phyloP scores from a whole-genome alignment of 2,888 invertebrate species.

The Penaeus monodon region DNA sequence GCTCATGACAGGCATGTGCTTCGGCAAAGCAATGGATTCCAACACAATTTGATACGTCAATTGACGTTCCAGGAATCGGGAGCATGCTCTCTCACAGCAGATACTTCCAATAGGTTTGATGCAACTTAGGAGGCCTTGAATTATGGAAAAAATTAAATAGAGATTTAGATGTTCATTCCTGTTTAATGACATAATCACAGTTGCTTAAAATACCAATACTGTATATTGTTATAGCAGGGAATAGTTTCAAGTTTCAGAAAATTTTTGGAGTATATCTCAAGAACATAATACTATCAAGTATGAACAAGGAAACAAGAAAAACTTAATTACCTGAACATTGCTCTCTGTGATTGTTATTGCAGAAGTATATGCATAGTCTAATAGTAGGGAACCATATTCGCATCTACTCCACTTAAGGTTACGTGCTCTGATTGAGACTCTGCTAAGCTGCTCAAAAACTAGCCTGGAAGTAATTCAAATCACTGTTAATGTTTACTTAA shows the following conservation, averaged over 20 bases:
- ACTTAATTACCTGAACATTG: conserved; percentile 69
- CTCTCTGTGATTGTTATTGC: conserved; percentile 69
- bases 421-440: conserved; percentile 71
- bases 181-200: not conserved
- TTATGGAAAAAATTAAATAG: not conserved
- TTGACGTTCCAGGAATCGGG: conserved; percentile 68
- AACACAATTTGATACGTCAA: conserved; percentile 72
- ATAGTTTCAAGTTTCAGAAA: too few relatives aligned
- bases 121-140: conserved; percentile 59
- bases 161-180: not conserved
- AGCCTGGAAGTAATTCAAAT: conserved; percentile 67
- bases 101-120: conserved; percentile 62
- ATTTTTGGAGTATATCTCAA: too few relatives aligned
- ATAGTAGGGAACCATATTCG: conserved; percentile 69
- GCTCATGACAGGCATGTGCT: conserved; percentile 71
- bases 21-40: conserved; percentile 73
- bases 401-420: conserved; percentile 70
- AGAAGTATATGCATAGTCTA: conserved; percentile 72
- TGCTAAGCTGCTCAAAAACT: conserved; percentile 70
- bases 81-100: conserved; percentile 63
- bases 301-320: too few relatives aligned
- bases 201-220: not conserved
- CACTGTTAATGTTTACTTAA: not conserved
- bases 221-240: too few relatives aligned
- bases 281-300: too few relatives aligned